phyloP scores from a whole-genome alignment of 2,113 vertebrate species.

The Setophaga coronata region DNA sequence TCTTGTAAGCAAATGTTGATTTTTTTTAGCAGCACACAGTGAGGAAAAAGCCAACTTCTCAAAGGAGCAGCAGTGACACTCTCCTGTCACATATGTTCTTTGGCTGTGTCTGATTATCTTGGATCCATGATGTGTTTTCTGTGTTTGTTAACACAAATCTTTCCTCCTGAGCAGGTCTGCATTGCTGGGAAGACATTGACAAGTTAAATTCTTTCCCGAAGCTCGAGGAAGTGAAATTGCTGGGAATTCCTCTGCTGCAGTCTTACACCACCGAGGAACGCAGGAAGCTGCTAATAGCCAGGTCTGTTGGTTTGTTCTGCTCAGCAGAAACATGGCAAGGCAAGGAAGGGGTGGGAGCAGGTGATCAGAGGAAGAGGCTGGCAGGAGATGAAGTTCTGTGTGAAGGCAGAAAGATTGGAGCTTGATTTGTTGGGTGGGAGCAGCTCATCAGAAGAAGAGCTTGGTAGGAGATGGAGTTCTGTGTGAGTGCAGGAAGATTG shows the following conservation, averaged over 20 bases:
- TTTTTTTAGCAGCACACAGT: neutral
- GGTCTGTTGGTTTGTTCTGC: constrained; percentile 57
- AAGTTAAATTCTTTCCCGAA: constrained; percentile 93
- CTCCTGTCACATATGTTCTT: neutral
- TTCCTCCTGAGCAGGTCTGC: constrained; percentile 83
- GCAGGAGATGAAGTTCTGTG: neutral
- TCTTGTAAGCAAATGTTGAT: neutral
- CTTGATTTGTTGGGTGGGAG: neutral
- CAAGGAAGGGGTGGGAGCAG: neutral
- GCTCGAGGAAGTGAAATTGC: constrained; percentile 88
- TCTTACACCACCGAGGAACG: constrained; percentile 89
- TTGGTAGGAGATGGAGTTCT: neutral
- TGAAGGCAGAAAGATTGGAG: neutral
- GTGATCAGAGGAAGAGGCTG: neutral
- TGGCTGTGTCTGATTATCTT: neutral
- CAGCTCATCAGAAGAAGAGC: neutral
- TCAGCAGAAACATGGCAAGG: neutral
- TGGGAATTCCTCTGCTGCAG: constrained; percentile 92
- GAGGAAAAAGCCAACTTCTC: neutral
- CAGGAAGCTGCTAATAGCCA: constrained; percentile 89
- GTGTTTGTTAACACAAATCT: constrained; percentile 28
- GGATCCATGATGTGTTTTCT: neutral
- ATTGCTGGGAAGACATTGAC: constrained; percentile 92
- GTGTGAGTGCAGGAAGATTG: neutral
- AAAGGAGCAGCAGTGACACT: neutral